phyloP scores from a whole-genome alignment of 2,888 invertebrate species.

The Nineta flava region DNA sequence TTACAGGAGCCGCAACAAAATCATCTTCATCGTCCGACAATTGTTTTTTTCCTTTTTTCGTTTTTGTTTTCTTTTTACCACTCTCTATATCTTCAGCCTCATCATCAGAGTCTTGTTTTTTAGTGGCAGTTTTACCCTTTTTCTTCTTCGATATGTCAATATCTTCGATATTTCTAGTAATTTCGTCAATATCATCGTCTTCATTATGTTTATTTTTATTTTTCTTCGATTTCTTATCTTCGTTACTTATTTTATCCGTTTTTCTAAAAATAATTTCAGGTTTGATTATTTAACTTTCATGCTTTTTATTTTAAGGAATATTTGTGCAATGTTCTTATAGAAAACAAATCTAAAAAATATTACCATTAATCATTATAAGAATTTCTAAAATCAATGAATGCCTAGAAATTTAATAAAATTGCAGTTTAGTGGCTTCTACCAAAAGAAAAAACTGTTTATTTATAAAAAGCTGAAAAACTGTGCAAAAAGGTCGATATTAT shows the following conservation, averaged over 20 bases:
- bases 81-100: constrained; percentile 25
- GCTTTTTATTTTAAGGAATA: no score
- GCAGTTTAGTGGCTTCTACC: no score
- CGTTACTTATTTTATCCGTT: constrained; percentile 11
- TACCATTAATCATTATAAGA: no score
- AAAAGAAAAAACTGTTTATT: no score
- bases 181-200: constrained; percentile 28
- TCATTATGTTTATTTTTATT: constrained; percentile 30
- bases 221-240: constrained; percentile 27
- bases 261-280: constrained; percentile 9
- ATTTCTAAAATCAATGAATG: no score
- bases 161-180: constrained; percentile 41
- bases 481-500: no score
- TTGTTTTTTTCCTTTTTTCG: constrained; percentile 26
- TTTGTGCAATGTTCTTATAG: no score
- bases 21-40: constrained; percentile 18
- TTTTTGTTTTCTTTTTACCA: constrained; percentile 24
- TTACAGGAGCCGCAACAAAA: constrained; percentile 9
- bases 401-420: no score
- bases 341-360: no score
- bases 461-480: no score
- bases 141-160: constrained; percentile 36
- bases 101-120: constrained; percentile 24
- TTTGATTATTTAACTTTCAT: no score
- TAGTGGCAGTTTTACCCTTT: constrained; percentile 24